Evolutionary conservation across 2,888 invertebrate genomes (phyloP).

Genomic region (Cephonodes hylas): DNA sequence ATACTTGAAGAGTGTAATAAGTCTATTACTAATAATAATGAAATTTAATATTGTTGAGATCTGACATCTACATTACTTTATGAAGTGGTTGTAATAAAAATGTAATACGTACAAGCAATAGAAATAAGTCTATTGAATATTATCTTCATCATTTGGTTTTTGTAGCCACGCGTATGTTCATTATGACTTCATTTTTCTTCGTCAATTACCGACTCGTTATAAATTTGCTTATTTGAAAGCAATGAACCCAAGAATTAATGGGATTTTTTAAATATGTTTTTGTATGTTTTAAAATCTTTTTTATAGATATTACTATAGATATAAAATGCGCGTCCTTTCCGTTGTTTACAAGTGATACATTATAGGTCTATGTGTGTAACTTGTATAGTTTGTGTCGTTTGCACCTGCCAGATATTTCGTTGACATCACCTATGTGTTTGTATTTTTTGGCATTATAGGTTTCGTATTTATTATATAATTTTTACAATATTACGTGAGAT

Average conservation of each 20-base stretch:
- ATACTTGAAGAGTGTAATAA: conserved; percentile 42
- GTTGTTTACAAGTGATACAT: background rate
- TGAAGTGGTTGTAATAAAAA: conserved; percentile 59
- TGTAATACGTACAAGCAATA: conserved; percentile 56
- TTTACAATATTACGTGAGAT: conserved; percentile 77
- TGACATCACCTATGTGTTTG: conserved; percentile 51
- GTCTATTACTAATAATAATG: conserved; percentile 42
- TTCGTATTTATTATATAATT: conserved; percentile 54
- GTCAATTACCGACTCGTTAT: background rate
- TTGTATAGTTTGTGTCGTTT: conserved; percentile 16
- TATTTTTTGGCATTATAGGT: conserved; percentile 37
- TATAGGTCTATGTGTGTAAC: background rate
- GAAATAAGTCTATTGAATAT: conserved; percentile 34
- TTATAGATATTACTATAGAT: background rate
- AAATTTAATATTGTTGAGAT: conserved; percentile 53
- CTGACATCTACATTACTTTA: conserved; percentile 48
- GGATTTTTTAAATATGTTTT: background rate
- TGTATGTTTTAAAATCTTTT: background rate
- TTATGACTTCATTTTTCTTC: background rate
- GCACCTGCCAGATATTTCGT: conserved; percentile 54
- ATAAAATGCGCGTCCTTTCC: background rate
- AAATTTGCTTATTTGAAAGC: background rate
- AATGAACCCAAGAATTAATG: background rate
- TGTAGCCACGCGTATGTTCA: background rate
- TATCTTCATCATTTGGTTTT: background rate